Evolutionary conservation across 2,113 vertebrate genomes (phyloP).

Genomic region (Eulemur rufifrons): DNA sequence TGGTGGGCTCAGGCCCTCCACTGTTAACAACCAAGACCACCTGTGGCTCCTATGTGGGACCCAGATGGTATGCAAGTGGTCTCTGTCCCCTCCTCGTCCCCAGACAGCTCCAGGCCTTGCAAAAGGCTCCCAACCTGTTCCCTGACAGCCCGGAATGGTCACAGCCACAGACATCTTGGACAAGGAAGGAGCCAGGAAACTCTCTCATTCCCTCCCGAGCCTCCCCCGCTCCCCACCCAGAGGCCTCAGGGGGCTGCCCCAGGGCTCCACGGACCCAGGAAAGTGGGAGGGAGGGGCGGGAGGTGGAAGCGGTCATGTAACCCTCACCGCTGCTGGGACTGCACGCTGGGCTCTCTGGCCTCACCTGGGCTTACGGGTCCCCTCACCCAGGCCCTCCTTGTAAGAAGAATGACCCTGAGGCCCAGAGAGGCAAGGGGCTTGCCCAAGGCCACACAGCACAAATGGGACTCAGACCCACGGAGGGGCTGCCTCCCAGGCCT

Average conservation of each 20-base stretch:
- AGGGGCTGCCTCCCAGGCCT: no score
- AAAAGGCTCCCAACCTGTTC: background rate
- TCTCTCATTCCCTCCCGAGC: background rate
- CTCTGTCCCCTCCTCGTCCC: rapidly evolving
- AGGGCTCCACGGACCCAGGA: background rate
- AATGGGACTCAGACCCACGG: background rate
- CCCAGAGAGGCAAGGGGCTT: background rate
- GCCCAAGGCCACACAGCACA: background rate
- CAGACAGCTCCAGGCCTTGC: background rate
- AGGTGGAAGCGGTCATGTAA: background rate
- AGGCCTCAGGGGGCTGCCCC: no score
- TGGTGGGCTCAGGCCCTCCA: background rate
- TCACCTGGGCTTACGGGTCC: background rate
- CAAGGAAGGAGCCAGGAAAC: background rate
- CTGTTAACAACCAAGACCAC: background rate
- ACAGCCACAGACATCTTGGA: no score
- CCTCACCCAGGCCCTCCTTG: background rate
- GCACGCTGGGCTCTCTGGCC: background rate
- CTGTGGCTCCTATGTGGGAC: background rate
- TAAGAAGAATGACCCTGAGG: background rate
- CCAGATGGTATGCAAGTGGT: background rate
- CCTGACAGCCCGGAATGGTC: background rate
- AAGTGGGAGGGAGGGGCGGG: no score
- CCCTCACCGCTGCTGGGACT: background rate
- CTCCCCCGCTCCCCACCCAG: no score